Conservation (phyloP, 2,113 vertebrate genomes). For the Myodes glareolus region DNA sequence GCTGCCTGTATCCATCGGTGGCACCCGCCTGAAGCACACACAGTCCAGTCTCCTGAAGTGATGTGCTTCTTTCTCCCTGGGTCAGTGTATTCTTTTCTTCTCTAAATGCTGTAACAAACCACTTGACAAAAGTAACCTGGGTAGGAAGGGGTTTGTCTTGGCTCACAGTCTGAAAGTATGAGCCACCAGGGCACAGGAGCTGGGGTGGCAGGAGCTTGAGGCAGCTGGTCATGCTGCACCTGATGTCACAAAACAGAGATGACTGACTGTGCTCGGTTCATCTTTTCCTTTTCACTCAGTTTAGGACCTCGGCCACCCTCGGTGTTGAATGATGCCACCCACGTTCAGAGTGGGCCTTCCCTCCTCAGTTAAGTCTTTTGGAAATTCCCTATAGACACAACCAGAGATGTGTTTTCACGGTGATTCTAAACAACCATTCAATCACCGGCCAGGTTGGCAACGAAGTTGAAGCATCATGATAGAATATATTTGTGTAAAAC, state of each 20-base stretch:
- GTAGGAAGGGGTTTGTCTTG: not conserved
- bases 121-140: not conserved
- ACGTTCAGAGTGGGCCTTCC: too few species aligned
- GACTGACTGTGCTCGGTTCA: accelerated
- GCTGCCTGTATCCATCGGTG: not conserved
- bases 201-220: too few species aligned
- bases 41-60: not conserved
- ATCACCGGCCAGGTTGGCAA: not conserved
- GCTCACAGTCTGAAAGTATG: not conserved
- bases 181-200: not conserved
- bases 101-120: not conserved
- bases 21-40: not conserved
- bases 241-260: not conserved
- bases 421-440: not conserved
- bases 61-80: not conserved
- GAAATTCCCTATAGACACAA: not conserved
- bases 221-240: not conserved
- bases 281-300: not conserved
- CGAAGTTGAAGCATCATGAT: not conserved
- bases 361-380: not conserved
- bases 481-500: not conserved
- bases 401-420: not conserved
- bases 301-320: not conserved
- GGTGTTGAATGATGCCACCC: too few species aligned
- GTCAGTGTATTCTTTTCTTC: not conserved